Conservation (phyloP, 2,113 vertebrate genomes). For the Regulus satrapa region DNA sequence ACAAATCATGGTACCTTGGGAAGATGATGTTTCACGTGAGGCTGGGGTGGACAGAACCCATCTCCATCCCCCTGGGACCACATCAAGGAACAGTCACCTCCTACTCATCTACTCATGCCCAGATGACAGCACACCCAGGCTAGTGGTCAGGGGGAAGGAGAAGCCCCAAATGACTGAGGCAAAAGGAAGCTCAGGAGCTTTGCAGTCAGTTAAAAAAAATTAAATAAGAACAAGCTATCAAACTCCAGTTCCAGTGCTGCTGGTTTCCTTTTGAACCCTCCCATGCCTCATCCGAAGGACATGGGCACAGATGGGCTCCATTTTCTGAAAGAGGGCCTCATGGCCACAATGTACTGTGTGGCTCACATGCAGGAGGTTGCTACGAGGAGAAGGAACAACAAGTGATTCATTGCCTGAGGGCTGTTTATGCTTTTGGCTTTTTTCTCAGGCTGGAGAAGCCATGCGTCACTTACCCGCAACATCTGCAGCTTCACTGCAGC, state of each 20-base stretch:
- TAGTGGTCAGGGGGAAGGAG: background rate
- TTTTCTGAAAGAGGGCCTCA: background rate
- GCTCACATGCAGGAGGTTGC: rapidly evolving
- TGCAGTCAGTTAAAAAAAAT: background rate
- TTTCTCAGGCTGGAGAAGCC: slow-evolving; percentile 1
- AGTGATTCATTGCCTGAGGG: background rate
- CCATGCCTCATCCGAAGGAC: background rate
- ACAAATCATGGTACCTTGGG: background rate
- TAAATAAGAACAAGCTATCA: background rate
- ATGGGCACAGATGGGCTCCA: background rate
- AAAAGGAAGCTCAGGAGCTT: background rate
- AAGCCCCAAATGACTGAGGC: background rate
- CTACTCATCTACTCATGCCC: background rate
- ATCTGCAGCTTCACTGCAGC: background rate
- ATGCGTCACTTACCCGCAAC: background rate
- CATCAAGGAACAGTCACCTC: background rate
- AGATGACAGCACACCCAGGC: background rate
- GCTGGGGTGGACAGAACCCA: background rate
- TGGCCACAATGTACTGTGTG: background rate
- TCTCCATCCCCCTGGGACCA: background rate
- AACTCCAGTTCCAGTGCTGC: background rate
- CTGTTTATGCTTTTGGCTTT: background rate
- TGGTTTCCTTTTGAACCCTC: background rate
- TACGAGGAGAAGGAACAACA: background rate
- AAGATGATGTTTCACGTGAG: background rate